A percentile compares a stretch with the other conserved stretches of the same genome.
phyloP scores from a whole-genome alignment of 2,113 vertebrate genomes.

The Tragelaphus scriptus region DNA sequence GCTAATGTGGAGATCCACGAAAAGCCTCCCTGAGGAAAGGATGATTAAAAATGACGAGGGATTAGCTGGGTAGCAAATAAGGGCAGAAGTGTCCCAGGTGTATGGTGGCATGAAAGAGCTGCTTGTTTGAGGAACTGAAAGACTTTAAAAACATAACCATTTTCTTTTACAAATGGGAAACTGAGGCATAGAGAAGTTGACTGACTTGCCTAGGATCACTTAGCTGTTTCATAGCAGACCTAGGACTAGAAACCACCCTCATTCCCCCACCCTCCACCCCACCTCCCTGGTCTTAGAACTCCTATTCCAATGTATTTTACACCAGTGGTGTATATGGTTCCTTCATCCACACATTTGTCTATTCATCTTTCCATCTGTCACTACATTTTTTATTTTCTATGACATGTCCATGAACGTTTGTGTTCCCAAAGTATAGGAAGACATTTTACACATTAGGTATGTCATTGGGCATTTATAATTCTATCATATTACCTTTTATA shows the following conservation, averaged over 20 bases:
- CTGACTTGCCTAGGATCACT: not conserved
- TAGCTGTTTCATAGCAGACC: not conserved
- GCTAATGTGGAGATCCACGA: not conserved
- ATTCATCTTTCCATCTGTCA: not conserved
- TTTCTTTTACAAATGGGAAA: constrained; percentile 23
- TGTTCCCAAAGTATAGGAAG: not conserved
- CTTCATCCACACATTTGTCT: not conserved
- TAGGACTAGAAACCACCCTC: not conserved
- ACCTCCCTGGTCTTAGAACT: not conserved
- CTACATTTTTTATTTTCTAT: not conserved
- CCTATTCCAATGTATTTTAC: not conserved
- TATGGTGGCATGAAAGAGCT: not conserved
- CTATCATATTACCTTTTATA: not conserved
- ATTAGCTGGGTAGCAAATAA: not conserved
- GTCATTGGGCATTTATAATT: not conserved
- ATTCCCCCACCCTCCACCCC: not conserved
- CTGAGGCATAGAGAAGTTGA: not conserved
- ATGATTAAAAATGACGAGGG: not conserved
- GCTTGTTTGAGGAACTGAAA: not conserved
- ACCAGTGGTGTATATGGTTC: not conserved
- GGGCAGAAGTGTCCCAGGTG: not conserved
- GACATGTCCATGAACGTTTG: not conserved
- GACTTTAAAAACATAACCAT: not conserved
- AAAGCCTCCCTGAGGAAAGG: not conserved
- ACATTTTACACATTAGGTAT: not conserved